Percentiles rank a stretch among this genome's conserved stretches.
phyloP scores from a whole-genome alignment of 2,113 vertebrate species.

The Sander vitreus region DNA sequence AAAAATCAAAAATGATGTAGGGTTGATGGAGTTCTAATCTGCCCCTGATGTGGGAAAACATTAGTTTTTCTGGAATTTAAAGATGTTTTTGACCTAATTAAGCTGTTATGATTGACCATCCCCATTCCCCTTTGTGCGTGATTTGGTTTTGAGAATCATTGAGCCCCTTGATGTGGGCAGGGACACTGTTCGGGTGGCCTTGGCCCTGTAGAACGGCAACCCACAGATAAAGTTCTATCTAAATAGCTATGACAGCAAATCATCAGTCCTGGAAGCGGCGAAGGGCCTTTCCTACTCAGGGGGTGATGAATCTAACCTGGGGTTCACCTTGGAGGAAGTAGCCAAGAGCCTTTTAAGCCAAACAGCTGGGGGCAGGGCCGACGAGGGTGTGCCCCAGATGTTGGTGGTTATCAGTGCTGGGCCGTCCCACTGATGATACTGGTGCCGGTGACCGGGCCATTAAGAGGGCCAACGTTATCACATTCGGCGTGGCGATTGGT shows the following conservation, averaged over 20 bases:
- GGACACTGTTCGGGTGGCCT: slow-evolving; percentile 91
- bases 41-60: background rate
- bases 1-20: background rate
- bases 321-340: slow-evolving; percentile 92
- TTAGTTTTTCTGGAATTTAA: background rate
- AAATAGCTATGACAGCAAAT: slow-evolving; percentile 90
- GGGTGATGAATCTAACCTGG: slow-evolving; percentile 90
- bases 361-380: slow-evolving; percentile 90
- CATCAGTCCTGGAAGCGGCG: slow-evolving; percentile 88
- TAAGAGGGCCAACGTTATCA: slow-evolving; percentile 91
- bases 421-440: slow-evolving; percentile 93
- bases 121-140: slow-evolving; percentile 89
- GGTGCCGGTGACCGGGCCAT: slow-evolving; percentile 88
- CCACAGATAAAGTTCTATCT: slow-evolving; percentile 91
- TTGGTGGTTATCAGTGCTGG: slow-evolving; percentile 93
- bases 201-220: slow-evolving; percentile 90
- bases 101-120: background rate
- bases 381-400: slow-evolving; percentile 93
- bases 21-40: background rate
- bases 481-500: slow-evolving; percentile 87
- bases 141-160: slow-evolving; percentile 95
- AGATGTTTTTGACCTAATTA: background rate
- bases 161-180: slow-evolving; percentile 91
- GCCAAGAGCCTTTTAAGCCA: slow-evolving; percentile 88
- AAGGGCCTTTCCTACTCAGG: slow-evolving; percentile 88